Evolutionary conservation across 2,888 invertebrate genomes (phyloP), one percentile per base, ranked within the genome.

Genomic region (Eugnorisma glareosa): DNA sequence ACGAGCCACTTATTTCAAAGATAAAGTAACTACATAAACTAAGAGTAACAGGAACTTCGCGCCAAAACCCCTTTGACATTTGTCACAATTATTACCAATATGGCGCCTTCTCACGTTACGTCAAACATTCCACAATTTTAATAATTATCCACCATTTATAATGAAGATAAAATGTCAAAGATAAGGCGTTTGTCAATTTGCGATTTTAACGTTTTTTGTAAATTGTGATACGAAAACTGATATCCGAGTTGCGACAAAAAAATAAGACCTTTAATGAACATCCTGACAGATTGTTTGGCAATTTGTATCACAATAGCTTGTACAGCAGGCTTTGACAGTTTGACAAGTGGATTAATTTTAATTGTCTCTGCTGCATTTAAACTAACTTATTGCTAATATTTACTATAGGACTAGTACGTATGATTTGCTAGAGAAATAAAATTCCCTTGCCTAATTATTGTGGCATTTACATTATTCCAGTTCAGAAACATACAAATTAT

Each of bases 141-240:
- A 40, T 68, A 71, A 81, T 74, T 70, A 81, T 28, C 24, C 43
- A 59, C 73, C 59, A 82, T 86, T 75, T 72, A 85, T 84, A 75
- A 73, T 78, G n/a, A 48, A 75, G 88, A 88, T 86, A 78, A 87
- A 77, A 79, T 76, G 84, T 81, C 88, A 84, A 67, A 88, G 82
- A 85, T 82, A 81, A 77, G 66, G 35, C 7, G 64, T 84, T 78
- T 77, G 71, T 73, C 70, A 74, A 71, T 74, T 63, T 40, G 59
- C 4, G 63, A 11, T 43, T 51, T 73, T 57, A 68, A 0, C 35
- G 31, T 64, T 70, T 73, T 71, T 69, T 51, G 35, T 66, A 64
- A 45, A 31, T 37, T 77, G 63, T 43, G 40, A 57, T 70, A 73
- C 45, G 54, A 35, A 73, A 77, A 75, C 24, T 69, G 45, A 74